Percentiles rank a stretch among this genome's conserved stretches.
Evolutionary conservation across 2,113 vertebrate genomes (phyloP).

Genomic region (Chroicocephalus ridibundus): DNA sequence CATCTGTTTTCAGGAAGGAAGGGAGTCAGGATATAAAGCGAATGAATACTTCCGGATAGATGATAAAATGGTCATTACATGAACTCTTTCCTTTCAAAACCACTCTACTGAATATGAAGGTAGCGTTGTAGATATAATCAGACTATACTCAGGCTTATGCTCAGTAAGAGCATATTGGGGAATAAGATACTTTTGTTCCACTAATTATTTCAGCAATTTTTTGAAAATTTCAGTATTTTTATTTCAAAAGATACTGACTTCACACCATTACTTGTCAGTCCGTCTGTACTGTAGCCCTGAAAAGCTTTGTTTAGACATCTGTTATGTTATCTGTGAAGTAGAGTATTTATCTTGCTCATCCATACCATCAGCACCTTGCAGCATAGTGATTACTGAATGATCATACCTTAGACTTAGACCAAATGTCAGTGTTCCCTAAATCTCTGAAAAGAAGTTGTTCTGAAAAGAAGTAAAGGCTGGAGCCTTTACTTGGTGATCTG

Average conservation of each 20-base stretch:
- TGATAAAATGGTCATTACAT: neutral
- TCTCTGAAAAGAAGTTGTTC: neutral
- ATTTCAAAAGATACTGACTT: neutral
- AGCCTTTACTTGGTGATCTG: rapidly evolving
- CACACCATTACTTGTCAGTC: neutral
- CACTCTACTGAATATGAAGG: neutral
- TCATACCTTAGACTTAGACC: neutral
- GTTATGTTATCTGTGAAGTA: neutral
- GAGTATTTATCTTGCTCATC: neutral
- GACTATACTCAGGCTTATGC: neutral
- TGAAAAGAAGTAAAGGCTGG: neutral
- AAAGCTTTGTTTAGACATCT: neutral
- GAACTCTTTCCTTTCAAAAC: neutral
- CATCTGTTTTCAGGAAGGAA: neutral
- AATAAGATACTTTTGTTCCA: neutral
- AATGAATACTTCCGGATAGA: neutral
- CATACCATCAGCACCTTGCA: neutral
- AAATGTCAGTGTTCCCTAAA: neutral
- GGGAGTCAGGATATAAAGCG: neutral
- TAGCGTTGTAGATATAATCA: neutral
- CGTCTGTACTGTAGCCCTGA: neutral
- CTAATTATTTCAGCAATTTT: neutral
- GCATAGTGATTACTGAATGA: neutral
- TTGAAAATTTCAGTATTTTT: neutral
- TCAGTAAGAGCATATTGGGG: neutral